phyloP scores from a whole-genome alignment of 2,888 invertebrate species.

The Lasioglossum malachurum region DNA sequence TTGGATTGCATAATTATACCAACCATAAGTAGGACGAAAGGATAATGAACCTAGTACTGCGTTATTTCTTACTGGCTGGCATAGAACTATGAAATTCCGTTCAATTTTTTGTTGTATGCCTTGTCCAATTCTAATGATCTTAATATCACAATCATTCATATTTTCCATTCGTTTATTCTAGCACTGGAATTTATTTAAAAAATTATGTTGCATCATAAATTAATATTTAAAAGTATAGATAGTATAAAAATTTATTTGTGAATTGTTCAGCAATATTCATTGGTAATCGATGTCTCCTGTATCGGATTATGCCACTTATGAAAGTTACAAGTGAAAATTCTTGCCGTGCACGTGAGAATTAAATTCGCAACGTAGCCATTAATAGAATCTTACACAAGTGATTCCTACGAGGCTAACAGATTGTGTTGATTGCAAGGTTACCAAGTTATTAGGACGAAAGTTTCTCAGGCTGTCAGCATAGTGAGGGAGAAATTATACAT shows the following conservation, averaged over 20 bases:
- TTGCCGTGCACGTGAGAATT: background rate
- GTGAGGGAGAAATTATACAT: constrained; percentile 30
- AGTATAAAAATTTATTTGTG: background rate
- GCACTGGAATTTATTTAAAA: background rate
- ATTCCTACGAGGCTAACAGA: constrained; percentile 18
- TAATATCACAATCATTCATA: background rate
- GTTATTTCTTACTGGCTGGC: background rate
- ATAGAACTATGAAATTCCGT: background rate
- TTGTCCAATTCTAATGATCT: background rate
- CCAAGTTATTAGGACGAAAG: constrained; percentile 47
- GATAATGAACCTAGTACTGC: background rate
- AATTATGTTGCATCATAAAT: background rate
- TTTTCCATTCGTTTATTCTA: background rate
- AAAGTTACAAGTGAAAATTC: background rate
- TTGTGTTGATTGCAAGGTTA: constrained; percentile 48
- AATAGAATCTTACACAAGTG: constrained; percentile 26
- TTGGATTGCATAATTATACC: background rate
- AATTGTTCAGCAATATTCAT: background rate
- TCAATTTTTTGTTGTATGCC: background rate
- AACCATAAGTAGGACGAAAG: background rate
- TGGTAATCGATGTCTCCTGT: background rate
- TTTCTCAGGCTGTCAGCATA: constrained; percentile 38
- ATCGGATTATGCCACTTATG: background rate
- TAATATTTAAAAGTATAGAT: background rate
- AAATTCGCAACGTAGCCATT: background rate